Evolutionary conservation across 2,797 vertebrate species (phyloP).

Genomic region (Brachyrhaphis roseni): DNA sequence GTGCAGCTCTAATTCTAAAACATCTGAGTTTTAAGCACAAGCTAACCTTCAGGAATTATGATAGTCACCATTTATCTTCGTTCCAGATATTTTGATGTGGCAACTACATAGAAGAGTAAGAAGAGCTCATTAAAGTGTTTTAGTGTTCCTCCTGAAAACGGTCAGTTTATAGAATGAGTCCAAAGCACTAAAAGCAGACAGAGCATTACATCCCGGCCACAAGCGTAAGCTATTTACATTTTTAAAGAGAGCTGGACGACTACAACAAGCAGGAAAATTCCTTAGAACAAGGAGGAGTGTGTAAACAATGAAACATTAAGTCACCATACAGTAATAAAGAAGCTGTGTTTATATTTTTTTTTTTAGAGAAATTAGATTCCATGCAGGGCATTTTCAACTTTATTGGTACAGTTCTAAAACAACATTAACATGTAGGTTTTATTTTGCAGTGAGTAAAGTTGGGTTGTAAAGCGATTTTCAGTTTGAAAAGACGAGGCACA

Average conservation of each 20-base stretch:
- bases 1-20: neutral
- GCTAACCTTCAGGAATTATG: neutral
- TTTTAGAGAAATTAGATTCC: neutral
- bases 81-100: neutral
- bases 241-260: neutral
- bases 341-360: neutral
- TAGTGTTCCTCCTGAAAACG: neutral
- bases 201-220: neutral
- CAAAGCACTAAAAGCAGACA: neutral
- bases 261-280: neutral
- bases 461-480: neutral
- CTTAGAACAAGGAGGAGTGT: neutral
- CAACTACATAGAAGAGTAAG: neutral
- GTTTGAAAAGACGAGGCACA: neutral
- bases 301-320: neutral
- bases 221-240: neutral
- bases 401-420: neutral
- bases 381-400: neutral
- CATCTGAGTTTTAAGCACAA: neutral
- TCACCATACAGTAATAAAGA: neutral
- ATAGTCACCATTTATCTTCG: neutral
- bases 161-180: neutral
- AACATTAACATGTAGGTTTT: neutral
- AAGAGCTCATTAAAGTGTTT: neutral
- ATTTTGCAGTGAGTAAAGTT: neutral